A percentile compares a stretch with the other conserved stretches of the same genome.
These are phyloP conservation scores for Peromyscus californicus DNA, from an alignment of 2,113 vertebrate genomes.

Conservation along the genomic window DNA sequence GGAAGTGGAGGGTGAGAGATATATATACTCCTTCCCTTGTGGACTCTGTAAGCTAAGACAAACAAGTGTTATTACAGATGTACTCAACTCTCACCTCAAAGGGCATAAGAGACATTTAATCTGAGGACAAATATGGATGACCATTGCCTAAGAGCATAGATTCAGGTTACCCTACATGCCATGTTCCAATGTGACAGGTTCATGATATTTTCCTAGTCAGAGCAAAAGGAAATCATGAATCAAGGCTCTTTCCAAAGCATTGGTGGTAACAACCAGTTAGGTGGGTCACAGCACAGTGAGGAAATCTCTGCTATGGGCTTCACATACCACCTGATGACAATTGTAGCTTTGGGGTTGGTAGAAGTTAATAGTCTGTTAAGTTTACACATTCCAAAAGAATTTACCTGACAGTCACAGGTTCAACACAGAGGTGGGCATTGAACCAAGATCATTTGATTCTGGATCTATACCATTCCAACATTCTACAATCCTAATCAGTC, in stretches of 20 bases:
- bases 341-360: too few relatives aligned
- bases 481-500: not conserved
- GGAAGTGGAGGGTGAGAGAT: not conserved
- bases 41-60: not conserved
- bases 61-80: not conserved
- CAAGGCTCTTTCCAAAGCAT: not conserved
- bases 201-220: not conserved
- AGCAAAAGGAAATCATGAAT: not conserved
- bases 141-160: not conserved
- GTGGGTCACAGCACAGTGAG: not conserved
- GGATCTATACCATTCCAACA: not conserved
- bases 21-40: not conserved
- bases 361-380: not conserved
- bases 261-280: not conserved
- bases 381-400: not conserved
- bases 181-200: not conserved
- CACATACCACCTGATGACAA: not conserved
- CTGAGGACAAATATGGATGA: not conserved
- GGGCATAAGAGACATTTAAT: not conserved
- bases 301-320: not conserved
- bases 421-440: not conserved
- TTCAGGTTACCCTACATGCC: not conserved
- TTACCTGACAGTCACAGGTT: not conserved
- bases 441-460: not conserved
- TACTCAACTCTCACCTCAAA: not conserved